Evolutionary conservation across 1,140 invertebrate genomes (phyloP).

Genomic region (Macrobrachium nipponense): DNA sequence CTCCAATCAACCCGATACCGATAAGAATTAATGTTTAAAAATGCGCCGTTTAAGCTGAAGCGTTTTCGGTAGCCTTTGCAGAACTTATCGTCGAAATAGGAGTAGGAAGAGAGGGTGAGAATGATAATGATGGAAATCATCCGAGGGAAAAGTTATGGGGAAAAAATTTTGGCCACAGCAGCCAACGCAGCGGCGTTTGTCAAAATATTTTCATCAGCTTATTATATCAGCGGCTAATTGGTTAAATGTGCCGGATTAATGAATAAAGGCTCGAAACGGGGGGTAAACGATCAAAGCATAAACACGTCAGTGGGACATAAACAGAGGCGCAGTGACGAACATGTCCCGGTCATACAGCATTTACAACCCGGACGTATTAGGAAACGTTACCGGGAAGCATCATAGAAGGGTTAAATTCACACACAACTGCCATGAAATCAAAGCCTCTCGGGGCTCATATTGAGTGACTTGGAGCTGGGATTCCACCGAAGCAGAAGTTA

Average conservation of each 20-base stretch:
- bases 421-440: no score
- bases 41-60: no score
- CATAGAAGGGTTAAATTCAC: background rate
- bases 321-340: background rate
- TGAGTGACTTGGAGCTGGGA: no score
- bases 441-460: no score
- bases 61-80: no score
- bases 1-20: no score
- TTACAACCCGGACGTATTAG: slow-evolving; percentile 7
- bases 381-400: background rate
- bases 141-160: no score
- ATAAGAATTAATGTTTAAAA: no score
- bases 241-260: slow-evolving; percentile 33
- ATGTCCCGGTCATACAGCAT: slow-evolving; percentile 22
- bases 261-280: slow-evolving; percentile 26
- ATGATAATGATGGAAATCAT: no score
- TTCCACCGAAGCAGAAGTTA: no score
- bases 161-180: background rate
- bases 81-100: no score
- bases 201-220: slow-evolving; percentile 35
- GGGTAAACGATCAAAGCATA: slow-evolving; percentile 15
- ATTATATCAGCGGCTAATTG: slow-evolving; percentile 23
- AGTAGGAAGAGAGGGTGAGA: no score
- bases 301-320: background rate
- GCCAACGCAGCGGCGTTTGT: background rate